Percentiles rank a stretch among this genome's conserved stretches.
Evolutionary conservation across 2,113 vertebrate species (phyloP).

Genomic region (Amphilophus citrinellus): DNA sequence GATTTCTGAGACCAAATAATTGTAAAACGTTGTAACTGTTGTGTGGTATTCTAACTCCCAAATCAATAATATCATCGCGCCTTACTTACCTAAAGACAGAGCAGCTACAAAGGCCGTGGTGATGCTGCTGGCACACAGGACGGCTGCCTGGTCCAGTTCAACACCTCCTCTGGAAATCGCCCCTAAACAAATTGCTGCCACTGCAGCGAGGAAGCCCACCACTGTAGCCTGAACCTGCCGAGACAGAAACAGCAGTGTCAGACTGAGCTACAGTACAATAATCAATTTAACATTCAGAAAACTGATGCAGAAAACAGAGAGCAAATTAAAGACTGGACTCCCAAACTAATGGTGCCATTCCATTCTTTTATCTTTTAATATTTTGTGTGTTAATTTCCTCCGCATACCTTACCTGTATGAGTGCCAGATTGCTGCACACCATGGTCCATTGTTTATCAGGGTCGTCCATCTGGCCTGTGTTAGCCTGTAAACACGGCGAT

Average conservation of each 20-base stretch:
- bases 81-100: slow-evolving; percentile 86
- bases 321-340: not conserved
- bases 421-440: slow-evolving; percentile 92
- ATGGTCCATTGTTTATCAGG: slow-evolving; percentile 87
- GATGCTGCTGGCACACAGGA: slow-evolving; percentile 94
- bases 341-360: not conserved
- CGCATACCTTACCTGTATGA: slow-evolving; percentile 88
- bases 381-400: not conserved
- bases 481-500: slow-evolving; percentile 82
- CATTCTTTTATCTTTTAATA: not conserved
- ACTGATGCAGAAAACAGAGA: not conserved
- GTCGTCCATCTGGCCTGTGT: slow-evolving; percentile 93
- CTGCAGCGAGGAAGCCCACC: slow-evolving; percentile 92
- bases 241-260: not conserved
- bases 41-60: not conserved
- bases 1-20: no score
- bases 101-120: slow-evolving; percentile 92
- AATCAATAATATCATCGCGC: not conserved
- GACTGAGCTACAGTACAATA: not conserved
- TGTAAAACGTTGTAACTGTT: not conserved
- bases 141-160: slow-evolving; percentile 85
- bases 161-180: slow-evolving; percentile 85
- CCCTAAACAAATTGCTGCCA: slow-evolving; percentile 90
- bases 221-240: slow-evolving; percentile 93
- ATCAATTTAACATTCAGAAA: not conserved